Conservation (phyloP, 2,113 vertebrate genomes). For the Chiloscyllium plagiosum region DNA sequence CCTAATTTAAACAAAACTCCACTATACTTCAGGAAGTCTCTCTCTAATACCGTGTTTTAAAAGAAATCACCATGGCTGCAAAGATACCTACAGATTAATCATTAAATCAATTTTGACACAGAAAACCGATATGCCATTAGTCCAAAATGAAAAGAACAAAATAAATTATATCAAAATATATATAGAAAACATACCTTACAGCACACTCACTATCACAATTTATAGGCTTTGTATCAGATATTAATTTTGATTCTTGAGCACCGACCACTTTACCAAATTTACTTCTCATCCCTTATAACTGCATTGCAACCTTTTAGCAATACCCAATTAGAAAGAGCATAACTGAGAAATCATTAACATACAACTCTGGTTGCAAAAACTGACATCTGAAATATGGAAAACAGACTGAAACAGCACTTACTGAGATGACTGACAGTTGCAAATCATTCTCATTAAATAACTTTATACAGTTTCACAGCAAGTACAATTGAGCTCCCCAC, state of each 20-base stretch:
- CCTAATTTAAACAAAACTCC: too few species aligned
- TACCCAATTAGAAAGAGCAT: background rate
- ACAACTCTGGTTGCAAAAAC: background rate
- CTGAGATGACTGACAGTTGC: background rate
- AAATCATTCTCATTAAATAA: background rate
- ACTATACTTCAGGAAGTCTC: too few species aligned
- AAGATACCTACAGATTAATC: too few species aligned
- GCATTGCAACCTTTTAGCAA: background rate
- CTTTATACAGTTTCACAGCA: background rate
- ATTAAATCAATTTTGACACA: too few species aligned
- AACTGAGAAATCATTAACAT: background rate
- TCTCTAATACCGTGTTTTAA: too few species aligned
- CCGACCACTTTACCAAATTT: background rate
- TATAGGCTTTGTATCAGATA: background rate
- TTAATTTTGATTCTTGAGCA: background rate
- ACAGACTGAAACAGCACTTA: background rate
- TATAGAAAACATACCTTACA: background rate
- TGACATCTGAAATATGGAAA: background rate
- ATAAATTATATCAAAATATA: too few species aligned
- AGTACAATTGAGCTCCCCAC: background rate
- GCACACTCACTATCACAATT: background rate
- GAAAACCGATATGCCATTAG: too few species aligned
- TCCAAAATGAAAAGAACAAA: too few species aligned
- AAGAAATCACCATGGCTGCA: too few species aligned
- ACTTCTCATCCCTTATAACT: background rate